Conservation (phyloP, 2,113 vertebrate genomes). For the Euleptes europaea region DNA sequence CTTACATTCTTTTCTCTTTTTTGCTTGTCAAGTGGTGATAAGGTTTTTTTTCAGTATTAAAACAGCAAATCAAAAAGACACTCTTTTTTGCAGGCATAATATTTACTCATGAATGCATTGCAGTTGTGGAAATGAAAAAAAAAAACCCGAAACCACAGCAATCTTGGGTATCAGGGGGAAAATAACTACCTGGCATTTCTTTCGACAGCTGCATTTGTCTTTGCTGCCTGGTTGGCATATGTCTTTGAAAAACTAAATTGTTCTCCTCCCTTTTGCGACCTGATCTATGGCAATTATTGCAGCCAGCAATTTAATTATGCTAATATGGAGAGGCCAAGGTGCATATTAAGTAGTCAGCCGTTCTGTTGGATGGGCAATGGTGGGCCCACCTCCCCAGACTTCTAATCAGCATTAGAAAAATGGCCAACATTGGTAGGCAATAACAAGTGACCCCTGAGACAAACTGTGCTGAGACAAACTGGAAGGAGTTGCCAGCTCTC, state of each 20-base stretch:
- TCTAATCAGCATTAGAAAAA: background rate
- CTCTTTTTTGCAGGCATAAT: background rate
- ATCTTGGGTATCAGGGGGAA: accelerated
- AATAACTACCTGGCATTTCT: background rate
- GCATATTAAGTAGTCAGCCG: background rate
- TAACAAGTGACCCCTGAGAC: background rate
- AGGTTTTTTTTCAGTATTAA: background rate
- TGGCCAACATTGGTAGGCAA: background rate
- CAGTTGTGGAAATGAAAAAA: background rate
- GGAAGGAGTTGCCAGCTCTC: background rate
- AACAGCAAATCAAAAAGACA: slow-evolving; percentile 3
- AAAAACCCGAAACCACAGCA: background rate
- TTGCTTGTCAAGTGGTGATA: background rate
- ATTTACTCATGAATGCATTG: background rate
- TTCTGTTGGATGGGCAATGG: background rate
- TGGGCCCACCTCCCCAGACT: background rate
- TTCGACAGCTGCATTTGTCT: background rate
- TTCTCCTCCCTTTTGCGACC: background rate
- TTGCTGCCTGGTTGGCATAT: background rate
- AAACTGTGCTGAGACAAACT: background rate
- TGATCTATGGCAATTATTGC: background rate
- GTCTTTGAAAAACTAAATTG: background rate
- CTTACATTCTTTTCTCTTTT: background rate
- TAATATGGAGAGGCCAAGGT: background rate
- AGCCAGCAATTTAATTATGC: background rate